Percentiles rank a stretch among this genome's conserved stretches.
phyloP scores from a whole-genome alignment of 2,113 vertebrate species.

The Acrocephalus arundinaceus region DNA sequence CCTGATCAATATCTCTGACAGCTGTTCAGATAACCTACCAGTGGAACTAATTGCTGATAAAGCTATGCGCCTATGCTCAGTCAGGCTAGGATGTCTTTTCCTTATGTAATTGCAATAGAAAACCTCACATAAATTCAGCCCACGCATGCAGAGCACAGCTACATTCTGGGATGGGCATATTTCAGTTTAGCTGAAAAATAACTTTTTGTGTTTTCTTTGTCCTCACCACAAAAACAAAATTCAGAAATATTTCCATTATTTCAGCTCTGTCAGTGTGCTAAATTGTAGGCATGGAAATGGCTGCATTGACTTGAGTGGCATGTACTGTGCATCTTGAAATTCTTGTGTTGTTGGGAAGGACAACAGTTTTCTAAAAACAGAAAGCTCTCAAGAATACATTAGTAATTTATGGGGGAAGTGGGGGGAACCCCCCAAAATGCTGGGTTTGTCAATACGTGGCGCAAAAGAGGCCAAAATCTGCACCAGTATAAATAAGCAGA shows the following conservation, averaged over 20 bases:
- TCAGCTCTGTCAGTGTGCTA: not conserved
- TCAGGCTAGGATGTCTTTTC: not conserved
- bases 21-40: conserved; percentile 45
- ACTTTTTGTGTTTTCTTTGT: not conserved
- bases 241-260: not conserved
- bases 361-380: not conserved
- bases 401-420: not conserved
- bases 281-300: not conserved
- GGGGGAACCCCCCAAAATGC: not conserved
- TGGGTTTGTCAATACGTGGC: not conserved
- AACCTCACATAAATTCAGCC: not conserved
- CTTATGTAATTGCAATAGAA: not conserved
- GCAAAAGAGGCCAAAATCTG: not conserved
- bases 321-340: not conserved
- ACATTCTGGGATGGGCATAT: not conserved
- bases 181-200: not conserved
- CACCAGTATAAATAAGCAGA: not conserved
- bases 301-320: fast-evolving
- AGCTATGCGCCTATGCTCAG: not conserved
- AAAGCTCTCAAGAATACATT: not conserved
- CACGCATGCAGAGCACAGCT: not conserved
- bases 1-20: conserved; percentile 58
- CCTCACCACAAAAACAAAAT: not conserved
- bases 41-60: conserved; percentile 59
- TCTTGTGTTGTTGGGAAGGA: not conserved